Evolutionary conservation across 2,797 vertebrate species (phyloP).

Genomic region (Macroramphosus scolopax): DNA sequence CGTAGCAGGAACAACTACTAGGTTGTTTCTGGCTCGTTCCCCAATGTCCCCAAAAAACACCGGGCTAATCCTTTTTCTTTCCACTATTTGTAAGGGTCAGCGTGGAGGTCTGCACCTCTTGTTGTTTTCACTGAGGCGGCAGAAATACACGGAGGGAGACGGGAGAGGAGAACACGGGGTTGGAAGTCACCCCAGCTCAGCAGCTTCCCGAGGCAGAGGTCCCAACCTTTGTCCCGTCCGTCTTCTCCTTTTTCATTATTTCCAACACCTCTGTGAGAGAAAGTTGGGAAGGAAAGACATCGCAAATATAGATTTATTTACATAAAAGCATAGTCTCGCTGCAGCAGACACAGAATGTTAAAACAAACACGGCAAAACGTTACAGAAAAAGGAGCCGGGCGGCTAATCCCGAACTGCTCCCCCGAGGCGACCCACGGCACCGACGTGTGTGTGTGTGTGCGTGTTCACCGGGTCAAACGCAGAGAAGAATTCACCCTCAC

Average conservation of each 20-base stretch:
- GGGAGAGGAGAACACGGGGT: constrained; percentile 5
- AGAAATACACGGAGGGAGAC: constrained; percentile 35
- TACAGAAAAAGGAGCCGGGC: too few relatives aligned
- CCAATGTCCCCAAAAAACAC: too few relatives aligned
- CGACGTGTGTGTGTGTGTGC: too few relatives aligned
- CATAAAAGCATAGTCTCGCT: constrained; percentile 1
- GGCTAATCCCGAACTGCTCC: too few relatives aligned
- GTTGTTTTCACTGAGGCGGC: constrained; percentile 48
- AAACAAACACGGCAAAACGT: too few relatives aligned
- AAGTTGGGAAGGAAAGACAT: not conserved
- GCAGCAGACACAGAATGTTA: too few relatives aligned
- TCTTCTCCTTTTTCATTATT: constrained; percentile 6
- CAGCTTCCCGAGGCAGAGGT: constrained; percentile 16
- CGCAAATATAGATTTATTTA: constrained; percentile 7
- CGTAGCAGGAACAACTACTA: too few relatives aligned
- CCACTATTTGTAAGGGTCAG: not conserved
- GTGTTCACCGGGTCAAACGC: too few relatives aligned
- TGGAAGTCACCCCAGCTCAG: constrained; percentile 35
- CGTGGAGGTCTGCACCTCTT: constrained; percentile 29
- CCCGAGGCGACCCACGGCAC: too few relatives aligned
- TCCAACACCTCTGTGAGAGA: not conserved
- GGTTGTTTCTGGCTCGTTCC: constrained; percentile 20
- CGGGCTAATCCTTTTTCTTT: too few relatives aligned
- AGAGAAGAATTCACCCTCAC: too few relatives aligned
- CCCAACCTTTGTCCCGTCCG: constrained; percentile 1